A percentile compares a stretch with the other conserved stretches of the same genome.
Conservation (phyloP, 2,113 vertebrate species). For the Megaleporinus macrocephalus region DNA sequence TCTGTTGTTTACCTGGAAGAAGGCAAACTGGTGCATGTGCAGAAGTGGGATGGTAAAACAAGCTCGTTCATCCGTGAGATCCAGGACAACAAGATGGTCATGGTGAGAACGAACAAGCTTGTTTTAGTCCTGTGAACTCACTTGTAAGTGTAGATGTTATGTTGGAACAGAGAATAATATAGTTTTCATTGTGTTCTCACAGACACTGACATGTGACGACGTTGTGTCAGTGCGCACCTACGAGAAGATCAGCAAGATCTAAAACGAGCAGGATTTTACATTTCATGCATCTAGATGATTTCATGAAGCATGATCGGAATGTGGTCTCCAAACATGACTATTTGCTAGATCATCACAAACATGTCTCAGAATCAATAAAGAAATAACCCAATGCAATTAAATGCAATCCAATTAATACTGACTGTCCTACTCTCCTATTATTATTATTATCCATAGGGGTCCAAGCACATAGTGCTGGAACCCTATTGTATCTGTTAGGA, state of each 20-base stretch:
- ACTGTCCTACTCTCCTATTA: too few species aligned
- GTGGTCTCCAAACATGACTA: not conserved
- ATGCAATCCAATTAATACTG: too few species aligned
- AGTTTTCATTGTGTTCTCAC: constrained; percentile 49
- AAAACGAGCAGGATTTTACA: too few species aligned
- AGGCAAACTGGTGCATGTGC: constrained; percentile 88
- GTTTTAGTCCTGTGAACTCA: not conserved
- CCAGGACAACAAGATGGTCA: constrained; percentile 89
- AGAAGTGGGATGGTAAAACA: constrained; percentile 96
- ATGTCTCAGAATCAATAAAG: not conserved
- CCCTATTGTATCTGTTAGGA: too few species aligned
- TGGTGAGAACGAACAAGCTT: constrained; percentile 77
- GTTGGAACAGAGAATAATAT: not conserved
- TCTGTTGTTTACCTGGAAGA: constrained; percentile 88
- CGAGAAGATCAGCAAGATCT: constrained; percentile 84
- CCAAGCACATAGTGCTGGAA: too few species aligned
- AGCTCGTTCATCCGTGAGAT: constrained; percentile 90
- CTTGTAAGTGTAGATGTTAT: not conserved
- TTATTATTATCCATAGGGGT: too few species aligned
- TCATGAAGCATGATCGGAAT: not conserved
- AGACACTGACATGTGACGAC: constrained; percentile 90
- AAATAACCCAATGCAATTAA: not conserved
- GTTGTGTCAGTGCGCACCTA: constrained; percentile 89
- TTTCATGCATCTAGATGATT: too few species aligned
- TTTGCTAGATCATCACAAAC: not conserved